These are phyloP conservation scores for Phragmatobia fuliginosa DNA, from an alignment of 2,888 invertebrate species.

Conservation along the genomic window DNA sequence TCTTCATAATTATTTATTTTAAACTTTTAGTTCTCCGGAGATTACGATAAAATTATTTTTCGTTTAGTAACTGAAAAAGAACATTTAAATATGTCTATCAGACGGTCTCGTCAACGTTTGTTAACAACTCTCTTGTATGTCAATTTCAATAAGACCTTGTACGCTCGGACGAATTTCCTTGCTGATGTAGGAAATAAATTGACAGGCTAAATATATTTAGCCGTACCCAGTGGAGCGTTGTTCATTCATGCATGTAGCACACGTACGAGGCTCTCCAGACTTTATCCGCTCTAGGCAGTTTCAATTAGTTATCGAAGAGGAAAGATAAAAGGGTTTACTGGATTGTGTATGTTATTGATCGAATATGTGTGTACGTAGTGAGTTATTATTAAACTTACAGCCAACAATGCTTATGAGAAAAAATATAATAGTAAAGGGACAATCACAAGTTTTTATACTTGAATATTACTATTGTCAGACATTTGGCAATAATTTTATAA, in stretches of 20 bases:
- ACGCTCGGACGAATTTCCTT: background rate
- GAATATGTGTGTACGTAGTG: background rate
- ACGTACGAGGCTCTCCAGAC: slow-evolving; percentile 9
- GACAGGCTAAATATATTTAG: slow-evolving; percentile 8
- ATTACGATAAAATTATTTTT: background rate
- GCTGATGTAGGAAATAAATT: background rate
- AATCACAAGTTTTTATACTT: too few relatives aligned
- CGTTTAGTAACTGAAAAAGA: background rate
- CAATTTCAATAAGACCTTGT: background rate
- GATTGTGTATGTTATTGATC: background rate
- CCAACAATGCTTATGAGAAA: too few relatives aligned
- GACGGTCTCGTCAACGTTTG: background rate
- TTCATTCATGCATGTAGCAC: slow-evolving; percentile 15
- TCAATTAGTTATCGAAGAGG: slow-evolving; percentile 20
- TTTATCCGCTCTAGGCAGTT: slow-evolving; percentile 19
- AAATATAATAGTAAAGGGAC: too few relatives aligned
- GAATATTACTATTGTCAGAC: too few relatives aligned
- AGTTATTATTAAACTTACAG: too few relatives aligned
- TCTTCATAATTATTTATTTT: background rate
- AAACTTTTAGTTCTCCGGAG: background rate
- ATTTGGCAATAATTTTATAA: too few relatives aligned
- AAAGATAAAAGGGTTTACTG: slow-evolving; percentile 14
- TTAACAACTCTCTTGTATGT: background rate
- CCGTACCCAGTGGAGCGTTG: slow-evolving; percentile 6
- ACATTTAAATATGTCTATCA: background rate